A percentile compares a stretch with the other conserved stretches of the same genome.
phyloP scores from a whole-genome alignment of 2,888 invertebrate species.

The Megaustenia siamemsis region DNA sequence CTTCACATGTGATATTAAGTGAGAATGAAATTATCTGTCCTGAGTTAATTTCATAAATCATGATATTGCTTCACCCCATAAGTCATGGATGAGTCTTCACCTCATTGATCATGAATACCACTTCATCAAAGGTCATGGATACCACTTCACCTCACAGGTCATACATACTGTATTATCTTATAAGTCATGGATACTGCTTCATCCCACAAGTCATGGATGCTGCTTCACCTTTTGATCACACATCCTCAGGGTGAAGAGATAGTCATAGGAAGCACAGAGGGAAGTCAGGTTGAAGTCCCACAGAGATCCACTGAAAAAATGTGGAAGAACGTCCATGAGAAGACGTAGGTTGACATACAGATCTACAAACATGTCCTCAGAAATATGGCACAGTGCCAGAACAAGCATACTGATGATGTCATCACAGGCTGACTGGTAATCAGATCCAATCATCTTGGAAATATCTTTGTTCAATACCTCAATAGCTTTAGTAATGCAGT shows the following conservation, averaged over 20 bases:
- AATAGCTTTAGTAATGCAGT: conserved; percentile 43
- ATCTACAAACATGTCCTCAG: conserved; percentile 45
- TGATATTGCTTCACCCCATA: too few relatives aligned
- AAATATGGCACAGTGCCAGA: conserved; percentile 43
- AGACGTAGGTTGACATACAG: conserved; percentile 47
- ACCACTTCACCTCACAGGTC: too few relatives aligned
- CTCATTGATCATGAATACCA: too few relatives aligned
- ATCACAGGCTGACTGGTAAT: conserved; percentile 45
- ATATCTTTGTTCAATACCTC: conserved; percentile 44
- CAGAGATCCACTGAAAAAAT: conserved; percentile 44
- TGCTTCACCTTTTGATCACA: conserved; percentile 20
- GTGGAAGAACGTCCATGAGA: conserved; percentile 44
- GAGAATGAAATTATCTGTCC: too few relatives aligned
- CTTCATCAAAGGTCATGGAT: too few relatives aligned
- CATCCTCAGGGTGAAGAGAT: conserved; percentile 31
- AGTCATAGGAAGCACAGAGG: conserved; percentile 47
- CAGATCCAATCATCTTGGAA: conserved; percentile 29
- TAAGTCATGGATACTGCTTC: too few relatives aligned
- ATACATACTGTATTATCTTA: too few relatives aligned
- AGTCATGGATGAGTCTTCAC: too few relatives aligned
- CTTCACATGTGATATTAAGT: too few relatives aligned
- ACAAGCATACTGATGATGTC: conserved; percentile 52
- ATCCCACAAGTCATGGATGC: neutral
- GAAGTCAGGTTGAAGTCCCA: conserved; percentile 49
- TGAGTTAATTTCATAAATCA: too few relatives aligned